phyloP scores from a whole-genome alignment of 2,113 vertebrate genomes.

The Turnix velox region DNA sequence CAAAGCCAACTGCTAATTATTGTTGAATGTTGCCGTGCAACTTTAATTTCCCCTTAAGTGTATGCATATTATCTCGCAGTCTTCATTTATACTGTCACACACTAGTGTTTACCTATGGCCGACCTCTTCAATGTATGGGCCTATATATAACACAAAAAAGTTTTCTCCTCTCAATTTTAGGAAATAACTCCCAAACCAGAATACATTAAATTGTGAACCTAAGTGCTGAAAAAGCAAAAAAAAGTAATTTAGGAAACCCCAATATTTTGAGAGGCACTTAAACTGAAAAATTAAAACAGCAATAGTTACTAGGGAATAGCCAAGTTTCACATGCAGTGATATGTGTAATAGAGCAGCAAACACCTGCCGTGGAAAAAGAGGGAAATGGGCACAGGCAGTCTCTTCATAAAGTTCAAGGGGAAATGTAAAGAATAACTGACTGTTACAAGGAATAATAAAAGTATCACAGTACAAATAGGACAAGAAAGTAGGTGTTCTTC shows the following conservation, averaged over 20 bases:
- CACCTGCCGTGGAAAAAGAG: not conserved
- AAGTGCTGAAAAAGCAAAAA: not conserved
- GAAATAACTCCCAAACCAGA: not conserved
- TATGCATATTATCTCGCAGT: not conserved
- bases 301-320: not conserved
- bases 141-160: not conserved
- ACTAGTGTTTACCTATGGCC: not conserved
- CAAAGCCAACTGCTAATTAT: not conserved
- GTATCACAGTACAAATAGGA: not conserved
- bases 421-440: not conserved
- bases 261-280: not conserved
- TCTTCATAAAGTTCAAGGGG: not conserved
- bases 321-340: not conserved
- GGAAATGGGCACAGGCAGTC: not conserved
- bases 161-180: not conserved
- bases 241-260: no score
- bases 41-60: not conserved
- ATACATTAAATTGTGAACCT: not conserved
- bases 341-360: not conserved
- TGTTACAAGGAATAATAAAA: not conserved
- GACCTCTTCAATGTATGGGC: not conserved
- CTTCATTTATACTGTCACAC: not conserved
- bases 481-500: not conserved
- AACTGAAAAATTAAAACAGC: not conserved
- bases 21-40: not conserved